Base-by-base conservation (phyloP, 2,888 invertebrate genomes). In the Plebejus melissa region DNA sequence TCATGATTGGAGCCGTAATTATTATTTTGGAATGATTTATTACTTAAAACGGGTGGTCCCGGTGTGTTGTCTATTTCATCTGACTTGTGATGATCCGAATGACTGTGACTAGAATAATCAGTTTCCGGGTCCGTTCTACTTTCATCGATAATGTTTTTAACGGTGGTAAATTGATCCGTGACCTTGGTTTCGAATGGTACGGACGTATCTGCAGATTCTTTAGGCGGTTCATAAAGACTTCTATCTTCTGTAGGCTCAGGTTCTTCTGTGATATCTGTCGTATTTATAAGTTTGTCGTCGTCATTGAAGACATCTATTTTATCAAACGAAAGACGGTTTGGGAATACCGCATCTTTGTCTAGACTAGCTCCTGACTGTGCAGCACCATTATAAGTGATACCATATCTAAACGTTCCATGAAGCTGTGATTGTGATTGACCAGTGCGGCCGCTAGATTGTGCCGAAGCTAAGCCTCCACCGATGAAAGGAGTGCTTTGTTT, bases 381-480 rank as follows among this genome's bases (percentile, higher is more conserved):
- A 0, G 96, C 97, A 4, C 97, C 97, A 57, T 94, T 96, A 81
- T 96, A 97, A 9, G 95, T 95, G 58, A 97, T 96, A 36, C 96
- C 96, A 82, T 96, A 96, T 83, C 95, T 96, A 80, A 96, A 97
- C 57, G 96, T 96, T 4, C 97, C 97, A 82, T 97, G 96, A 50
- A 97, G 94, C 88, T 97, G 97, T 9, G 97, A 96, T 85, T 97
- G 97, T 32, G 97, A 96, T 86, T 97, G 97, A 5, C 97, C 97
- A 46, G 95, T 95, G 78, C 95, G 93, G 9, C 95, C 94, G 79
- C 96, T 96, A 75, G 97, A 96, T 86, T 97, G 97, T 2, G 97
- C 96, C 4, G 96, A 96, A 0, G 97, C 96, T 78, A 96, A 95
- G 7, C 97, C 97, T 54, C 96, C 96, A 1, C 97, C 97, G 76